phyloP scores from a whole-genome alignment of 2,797 vertebrate species.

The Clarias platycephalus region DNA sequence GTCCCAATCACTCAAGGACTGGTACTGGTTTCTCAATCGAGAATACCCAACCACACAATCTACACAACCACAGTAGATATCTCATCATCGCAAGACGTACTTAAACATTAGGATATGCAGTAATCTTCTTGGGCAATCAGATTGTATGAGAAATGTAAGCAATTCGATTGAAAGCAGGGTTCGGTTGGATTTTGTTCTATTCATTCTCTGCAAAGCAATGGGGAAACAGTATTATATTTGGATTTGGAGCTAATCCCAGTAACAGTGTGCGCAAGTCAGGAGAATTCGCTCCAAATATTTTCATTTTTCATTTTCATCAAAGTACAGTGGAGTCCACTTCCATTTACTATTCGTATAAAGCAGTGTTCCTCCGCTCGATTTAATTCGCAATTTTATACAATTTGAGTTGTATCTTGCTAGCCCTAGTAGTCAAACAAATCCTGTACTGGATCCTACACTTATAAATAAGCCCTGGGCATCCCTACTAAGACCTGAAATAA shows the following conservation, averaged over 20 bases:
- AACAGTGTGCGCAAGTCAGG: background rate
- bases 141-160: background rate
- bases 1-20: background rate
- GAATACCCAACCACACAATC: background rate
- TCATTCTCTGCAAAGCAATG: background rate
- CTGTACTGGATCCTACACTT: background rate
- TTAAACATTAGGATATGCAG: background rate
- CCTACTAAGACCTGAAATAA: background rate
- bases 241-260: background rate
- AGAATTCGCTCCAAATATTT: background rate
- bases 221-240: background rate
- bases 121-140: background rate
- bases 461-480: background rate
- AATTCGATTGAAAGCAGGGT: background rate
- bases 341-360: background rate
- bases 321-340: background rate
- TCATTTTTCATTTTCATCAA: background rate
- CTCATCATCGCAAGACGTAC: background rate
- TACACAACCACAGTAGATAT: background rate
- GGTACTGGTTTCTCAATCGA: background rate
- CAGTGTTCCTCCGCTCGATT: background rate
- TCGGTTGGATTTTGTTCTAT: background rate
- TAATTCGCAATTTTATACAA: background rate
- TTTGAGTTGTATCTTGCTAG: background rate
- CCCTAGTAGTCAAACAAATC: background rate